Evolutionary conservation across 2,113 vertebrate species (phyloP).

Genomic region (Promerops cafer): DNA sequence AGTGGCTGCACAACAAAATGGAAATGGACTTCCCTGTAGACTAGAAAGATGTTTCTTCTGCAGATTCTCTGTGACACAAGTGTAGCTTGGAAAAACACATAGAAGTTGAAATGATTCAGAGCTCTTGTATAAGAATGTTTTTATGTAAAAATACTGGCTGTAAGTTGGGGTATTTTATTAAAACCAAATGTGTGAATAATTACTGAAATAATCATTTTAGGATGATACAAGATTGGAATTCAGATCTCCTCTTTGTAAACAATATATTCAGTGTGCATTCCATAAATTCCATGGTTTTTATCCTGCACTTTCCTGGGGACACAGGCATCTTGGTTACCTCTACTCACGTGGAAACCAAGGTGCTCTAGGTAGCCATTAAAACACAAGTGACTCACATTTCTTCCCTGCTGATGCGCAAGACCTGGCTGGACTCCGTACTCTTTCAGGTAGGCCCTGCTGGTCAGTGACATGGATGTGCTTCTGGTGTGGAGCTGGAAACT

Average conservation of each 20-base stretch:
- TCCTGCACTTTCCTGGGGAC: not conserved
- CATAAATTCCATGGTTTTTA: not conserved
- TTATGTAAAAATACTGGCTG: not conserved
- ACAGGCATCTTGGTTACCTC: not conserved
- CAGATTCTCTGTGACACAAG: not conserved
- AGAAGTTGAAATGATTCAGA: not conserved
- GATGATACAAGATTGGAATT: not conserved
- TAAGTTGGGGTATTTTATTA: not conserved
- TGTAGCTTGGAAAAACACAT: not conserved
- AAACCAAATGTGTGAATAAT: not conserved
- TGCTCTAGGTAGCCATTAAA: not conserved
- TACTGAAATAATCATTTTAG: not conserved
- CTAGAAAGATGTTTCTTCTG: not conserved
- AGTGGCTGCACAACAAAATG: not conserved
- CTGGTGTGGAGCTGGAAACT: not conserved
- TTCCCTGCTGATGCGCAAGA: not conserved
- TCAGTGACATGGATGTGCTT: accelerated
- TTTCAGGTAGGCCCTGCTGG: not conserved
- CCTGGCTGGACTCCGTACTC: accelerated
- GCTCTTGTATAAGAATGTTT: not conserved
- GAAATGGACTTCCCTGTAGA: not conserved
- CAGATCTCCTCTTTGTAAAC: not conserved
- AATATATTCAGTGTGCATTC: not conserved
- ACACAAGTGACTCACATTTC: not conserved
- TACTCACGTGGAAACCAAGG: not conserved